Evolutionary conservation across 2,888 invertebrate species (phyloP).

Genomic region (Troilus luridus): DNA sequence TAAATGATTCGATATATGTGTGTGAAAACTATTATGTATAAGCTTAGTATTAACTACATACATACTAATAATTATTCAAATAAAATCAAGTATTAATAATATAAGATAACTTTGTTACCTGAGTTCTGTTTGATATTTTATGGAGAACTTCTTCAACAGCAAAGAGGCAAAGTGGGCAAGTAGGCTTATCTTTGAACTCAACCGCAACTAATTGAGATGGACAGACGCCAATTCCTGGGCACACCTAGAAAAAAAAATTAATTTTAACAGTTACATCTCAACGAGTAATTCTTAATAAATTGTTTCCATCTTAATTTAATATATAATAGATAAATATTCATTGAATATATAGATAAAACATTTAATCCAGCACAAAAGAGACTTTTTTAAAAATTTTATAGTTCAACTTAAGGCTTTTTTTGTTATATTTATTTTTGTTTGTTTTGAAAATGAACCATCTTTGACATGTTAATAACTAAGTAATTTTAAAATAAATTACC

Average conservation of each 20-base stretch:
- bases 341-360: not conserved
- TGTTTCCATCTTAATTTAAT: not conserved
- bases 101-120: conserved; percentile 71
- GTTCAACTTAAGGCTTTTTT: too few species aligned
- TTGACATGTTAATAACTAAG: too few species aligned
- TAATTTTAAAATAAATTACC: too few species aligned
- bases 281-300: not conserved
- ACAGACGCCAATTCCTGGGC: conserved; percentile 81
- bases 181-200: conserved; percentile 73
- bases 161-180: conserved; percentile 88
- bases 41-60: too few species aligned
- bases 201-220: conserved; percentile 72
- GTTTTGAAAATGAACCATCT: too few species aligned
- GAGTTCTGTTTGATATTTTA: conserved; percentile 76
- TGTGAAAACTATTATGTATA: too few species aligned
- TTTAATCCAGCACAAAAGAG: not conserved
- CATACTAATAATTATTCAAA: too few species aligned
- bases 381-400: too few species aligned
- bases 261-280: conserved; percentile 43
- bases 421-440: too few species aligned
- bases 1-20: too few species aligned
- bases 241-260: conserved; percentile 72
- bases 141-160: conserved; percentile 84
- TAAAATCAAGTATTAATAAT: not conserved
- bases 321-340: too few species aligned